phyloP scores from a whole-genome alignment of 37 sponge, comb jelly and placozoan species.

The Agelas oroides region DNA sequence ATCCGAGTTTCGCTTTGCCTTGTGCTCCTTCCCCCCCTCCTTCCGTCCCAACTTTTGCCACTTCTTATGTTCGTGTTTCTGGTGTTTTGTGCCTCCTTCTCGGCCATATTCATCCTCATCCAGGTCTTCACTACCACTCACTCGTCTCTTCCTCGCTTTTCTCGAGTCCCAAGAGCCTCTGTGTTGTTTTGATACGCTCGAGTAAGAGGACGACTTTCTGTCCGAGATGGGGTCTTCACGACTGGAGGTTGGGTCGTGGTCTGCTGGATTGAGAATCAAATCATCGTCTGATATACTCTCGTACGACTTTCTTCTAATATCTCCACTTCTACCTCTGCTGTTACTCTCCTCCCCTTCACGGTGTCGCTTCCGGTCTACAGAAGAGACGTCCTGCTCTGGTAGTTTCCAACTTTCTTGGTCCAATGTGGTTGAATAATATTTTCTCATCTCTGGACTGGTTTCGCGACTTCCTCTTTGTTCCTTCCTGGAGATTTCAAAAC shows the following conservation, averaged over 20 bases:
- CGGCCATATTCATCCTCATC: not conserved
- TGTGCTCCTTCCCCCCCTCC: not conserved
- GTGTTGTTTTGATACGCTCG: not conserved
- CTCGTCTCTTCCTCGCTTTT: not conserved
- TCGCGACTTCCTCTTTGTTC: not conserved
- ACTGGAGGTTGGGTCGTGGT: too few relatives aligned
- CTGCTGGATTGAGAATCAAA: not conserved
- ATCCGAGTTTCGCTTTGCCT: not conserved
- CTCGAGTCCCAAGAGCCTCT: not conserved
- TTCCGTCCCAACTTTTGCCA: not conserved
- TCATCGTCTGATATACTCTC: conserved; percentile 53
- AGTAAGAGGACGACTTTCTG: not conserved
- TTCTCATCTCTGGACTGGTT: not conserved
- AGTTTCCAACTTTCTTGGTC: too few relatives aligned
- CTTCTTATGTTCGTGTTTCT: not conserved
- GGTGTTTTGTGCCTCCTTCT: too few relatives aligned
- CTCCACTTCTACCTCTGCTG: not conserved
- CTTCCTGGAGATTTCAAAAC: not conserved
- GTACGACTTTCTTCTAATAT: conserved; percentile 8
- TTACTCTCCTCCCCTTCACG: not conserved
- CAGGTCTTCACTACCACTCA: not conserved
- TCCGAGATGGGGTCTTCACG: not conserved
- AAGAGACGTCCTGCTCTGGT: too few relatives aligned
- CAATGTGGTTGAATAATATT: not conserved
- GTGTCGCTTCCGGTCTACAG: not conserved